Base-by-base conservation (phyloP, 2,113 vertebrate species). In the Corydoras maculifer region DNA sequence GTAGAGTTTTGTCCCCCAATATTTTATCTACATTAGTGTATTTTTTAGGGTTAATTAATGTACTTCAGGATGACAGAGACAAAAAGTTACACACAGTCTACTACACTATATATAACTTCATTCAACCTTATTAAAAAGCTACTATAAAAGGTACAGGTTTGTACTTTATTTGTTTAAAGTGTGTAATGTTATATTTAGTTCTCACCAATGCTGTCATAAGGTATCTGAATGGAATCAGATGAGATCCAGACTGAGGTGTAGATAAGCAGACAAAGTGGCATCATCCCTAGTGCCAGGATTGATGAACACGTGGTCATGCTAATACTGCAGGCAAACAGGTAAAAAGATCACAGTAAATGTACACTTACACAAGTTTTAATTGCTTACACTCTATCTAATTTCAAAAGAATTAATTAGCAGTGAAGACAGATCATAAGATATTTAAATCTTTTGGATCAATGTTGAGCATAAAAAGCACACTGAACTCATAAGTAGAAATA, bases 231-330 rank as follows among this genome's bases (percentile, higher is more conserved):
- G 30, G 79, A 66, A 3, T 81, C 57, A 0, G 85, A 0, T 49
- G 93, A 88, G 0, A 90, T 92, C 96, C 96, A 99, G 68, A 78
- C 69, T 50, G 88, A 86, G 68, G 95, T 94, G 76, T 99, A 99
- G 78, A 98, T 57, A 61, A 91, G 80, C 54, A 99, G 90, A 77
- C 94, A 98, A 61, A 98, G 91, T 0, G 97, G 97, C 97, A 99
- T 99, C 97, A 99, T 98, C 15, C 96, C 97, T 84, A 98, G 79
- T 18, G 94, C 96, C 75, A 99, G 55, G 62, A 99, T 76, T 0
- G 97, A 96, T 62, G 97, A 98, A 48, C 95, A 99, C 7, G 93
- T 90, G 12, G 97, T 99, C 97, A 99, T 99, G 82, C 95, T 97
- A 89, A 99, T 76, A 43, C 97, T 99, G 87, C 13, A 73, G 75